Conservation (phyloP, 1,140 invertebrate genomes). For the Scaptomyza graminum region DNA sequence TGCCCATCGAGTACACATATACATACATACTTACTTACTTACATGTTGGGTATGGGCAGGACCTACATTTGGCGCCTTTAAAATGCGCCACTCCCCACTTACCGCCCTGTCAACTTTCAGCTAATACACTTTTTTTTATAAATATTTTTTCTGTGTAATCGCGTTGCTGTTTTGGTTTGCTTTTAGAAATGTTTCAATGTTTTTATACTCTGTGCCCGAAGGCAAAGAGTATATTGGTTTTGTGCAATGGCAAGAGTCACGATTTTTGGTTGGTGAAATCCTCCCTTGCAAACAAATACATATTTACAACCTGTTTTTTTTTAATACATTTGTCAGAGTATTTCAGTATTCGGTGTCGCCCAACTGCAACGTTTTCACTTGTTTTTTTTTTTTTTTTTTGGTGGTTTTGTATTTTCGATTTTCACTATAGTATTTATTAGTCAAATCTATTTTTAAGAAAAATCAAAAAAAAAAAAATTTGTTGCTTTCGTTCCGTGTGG, state of each 20-base stretch:
- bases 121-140: slow-evolving; percentile 19
- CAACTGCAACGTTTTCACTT: too few species aligned
- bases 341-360: too few species aligned
- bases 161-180: slow-evolving; percentile 27
- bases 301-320: too few species aligned
- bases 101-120: slow-evolving; percentile 21
- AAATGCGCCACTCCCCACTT: slow-evolving; percentile 30
- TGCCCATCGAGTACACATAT: background rate
- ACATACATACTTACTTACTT: background rate
- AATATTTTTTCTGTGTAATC: slow-evolving; percentile 21
- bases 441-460: slow-evolving; percentile 81
- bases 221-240: too few species aligned
- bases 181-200: slow-evolving; percentile 41
- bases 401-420: slow-evolving; percentile 62
- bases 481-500: slow-evolving; percentile 43
- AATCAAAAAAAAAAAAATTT: slow-evolving; percentile 61
- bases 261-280: too few species aligned
- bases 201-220: background rate
- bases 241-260: too few species aligned
- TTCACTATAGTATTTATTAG: slow-evolving; percentile 82
- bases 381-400: too few species aligned
- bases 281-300: too few species aligned
- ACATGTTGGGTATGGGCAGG: slow-evolving; percentile 17
- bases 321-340: too few species aligned
- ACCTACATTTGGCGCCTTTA: slow-evolving; percentile 57